A percentile compares a stretch with the other conserved stretches of the same genome.
Evolutionary conservation across 2,888 invertebrate species (phyloP).

Genomic region (Sarcophaga rosellei): DNA sequence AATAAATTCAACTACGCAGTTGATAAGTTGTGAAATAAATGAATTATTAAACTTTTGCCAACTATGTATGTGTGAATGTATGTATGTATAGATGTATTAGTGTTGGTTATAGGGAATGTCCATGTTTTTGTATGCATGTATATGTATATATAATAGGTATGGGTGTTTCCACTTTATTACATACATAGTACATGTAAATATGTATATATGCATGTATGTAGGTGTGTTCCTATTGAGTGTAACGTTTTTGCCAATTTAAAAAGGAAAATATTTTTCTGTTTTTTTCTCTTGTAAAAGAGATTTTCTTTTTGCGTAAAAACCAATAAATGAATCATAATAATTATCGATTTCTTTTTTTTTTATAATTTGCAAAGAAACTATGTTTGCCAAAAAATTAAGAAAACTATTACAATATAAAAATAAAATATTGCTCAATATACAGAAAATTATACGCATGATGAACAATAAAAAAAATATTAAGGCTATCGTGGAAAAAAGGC

Average conservation of each 20-base stretch:
- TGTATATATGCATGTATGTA: slow-evolving; percentile 16
- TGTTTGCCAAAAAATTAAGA: not conserved
- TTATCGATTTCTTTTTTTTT: slow-evolving; percentile 15
- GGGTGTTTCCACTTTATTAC: not conserved
- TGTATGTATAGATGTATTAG: not conserved
- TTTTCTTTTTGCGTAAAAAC: slow-evolving; percentile 6
- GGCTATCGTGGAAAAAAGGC: slow-evolving; percentile 1
- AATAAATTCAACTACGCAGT: slow-evolving; percentile 19
- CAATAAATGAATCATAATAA: slow-evolving; percentile 28
- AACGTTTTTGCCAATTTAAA: slow-evolving; percentile 14
- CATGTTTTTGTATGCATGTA: slow-evolving; percentile 3
- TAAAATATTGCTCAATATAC: no score
- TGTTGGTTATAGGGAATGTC: not conserved
- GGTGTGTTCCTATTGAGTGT: not conserved
- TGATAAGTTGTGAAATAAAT: slow-evolving; percentile 36
- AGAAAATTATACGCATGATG: no score
- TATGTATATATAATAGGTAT: not conserved
- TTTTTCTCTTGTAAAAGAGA: slow-evolving; percentile 11
- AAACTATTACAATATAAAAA: no score
- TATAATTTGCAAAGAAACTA: not conserved
- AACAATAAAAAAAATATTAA: not conserved
- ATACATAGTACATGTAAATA: not conserved
- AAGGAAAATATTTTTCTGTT: not conserved
- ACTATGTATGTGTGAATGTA: not conserved
- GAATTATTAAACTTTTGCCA: not conserved